Evolutionary conservation across 2,797 vertebrate genomes (phyloP).

Genomic region (Petrocephalus sullivani): DNA sequence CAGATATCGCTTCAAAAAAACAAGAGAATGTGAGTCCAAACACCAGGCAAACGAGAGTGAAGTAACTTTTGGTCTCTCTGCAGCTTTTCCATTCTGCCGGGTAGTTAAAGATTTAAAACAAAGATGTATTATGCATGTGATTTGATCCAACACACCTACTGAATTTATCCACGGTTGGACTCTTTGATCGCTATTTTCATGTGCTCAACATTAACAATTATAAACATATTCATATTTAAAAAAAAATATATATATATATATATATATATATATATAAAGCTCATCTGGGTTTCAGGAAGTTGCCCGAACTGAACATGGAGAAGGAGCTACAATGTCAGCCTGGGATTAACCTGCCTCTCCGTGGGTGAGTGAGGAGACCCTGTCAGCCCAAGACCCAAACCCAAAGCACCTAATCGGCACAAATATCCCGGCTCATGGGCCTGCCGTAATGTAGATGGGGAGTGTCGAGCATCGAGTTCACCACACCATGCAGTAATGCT

Average conservation of each 20-base stretch:
- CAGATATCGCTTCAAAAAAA: background rate
- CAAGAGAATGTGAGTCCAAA: background rate
- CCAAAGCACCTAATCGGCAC: background rate
- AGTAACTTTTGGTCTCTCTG: background rate
- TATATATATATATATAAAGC: background rate
- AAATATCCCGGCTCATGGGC: background rate
- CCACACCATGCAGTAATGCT: background rate
- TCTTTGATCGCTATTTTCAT: background rate
- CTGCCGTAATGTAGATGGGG: background rate
- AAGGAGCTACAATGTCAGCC: background rate
- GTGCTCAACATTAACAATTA: background rate
- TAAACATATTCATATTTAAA: no score
- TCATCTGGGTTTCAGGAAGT: background rate
- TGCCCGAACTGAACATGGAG: background rate
- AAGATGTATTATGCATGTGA: background rate
- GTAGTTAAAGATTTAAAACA: background rate
- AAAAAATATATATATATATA: background rate
- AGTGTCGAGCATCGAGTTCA: background rate
- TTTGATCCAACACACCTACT: background rate
- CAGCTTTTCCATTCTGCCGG: background rate
- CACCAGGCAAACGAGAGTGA: background rate
- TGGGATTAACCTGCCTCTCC: background rate
- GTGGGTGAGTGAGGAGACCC: background rate
- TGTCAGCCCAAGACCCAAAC: background rate
- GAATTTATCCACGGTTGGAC: background rate